These are phyloP conservation scores for Latrodectus elegans DNA, from an alignment of 2,888 invertebrate species.

Conservation along the genomic window DNA sequence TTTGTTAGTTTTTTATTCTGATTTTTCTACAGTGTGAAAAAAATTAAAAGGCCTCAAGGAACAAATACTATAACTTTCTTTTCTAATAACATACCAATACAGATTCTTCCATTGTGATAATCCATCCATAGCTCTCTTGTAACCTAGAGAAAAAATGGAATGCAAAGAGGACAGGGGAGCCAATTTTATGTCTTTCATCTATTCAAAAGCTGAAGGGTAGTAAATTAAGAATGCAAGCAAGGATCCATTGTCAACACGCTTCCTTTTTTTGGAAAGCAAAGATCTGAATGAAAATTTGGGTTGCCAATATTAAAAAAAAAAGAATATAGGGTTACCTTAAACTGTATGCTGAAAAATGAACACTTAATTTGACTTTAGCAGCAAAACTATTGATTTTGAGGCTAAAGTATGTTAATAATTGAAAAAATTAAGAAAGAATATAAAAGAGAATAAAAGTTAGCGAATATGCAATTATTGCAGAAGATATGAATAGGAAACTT, in stretches of 20 bases:
- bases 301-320: not conserved
- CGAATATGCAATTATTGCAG: not conserved
- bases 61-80: not conserved
- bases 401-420: not conserved
- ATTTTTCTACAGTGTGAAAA: too few relatives aligned
- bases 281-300: not conserved
- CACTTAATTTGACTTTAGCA: not conserved
- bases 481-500: too few relatives aligned
- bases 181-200: slow-evolving; percentile 21
- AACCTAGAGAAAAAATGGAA: not conserved
- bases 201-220: slow-evolving; percentile 47
- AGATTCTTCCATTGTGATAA: not conserved
- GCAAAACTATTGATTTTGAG: not conserved
- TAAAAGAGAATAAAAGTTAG: not conserved
- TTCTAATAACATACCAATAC: not conserved
- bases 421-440: not conserved
- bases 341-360: not conserved
- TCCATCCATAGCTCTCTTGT: slow-evolving; percentile 1
- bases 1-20: not conserved
- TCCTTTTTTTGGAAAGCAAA: too few relatives aligned
- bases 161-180: slow-evolving; percentile 2
- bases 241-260: slow-evolving; percentile 11
- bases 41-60: not conserved
- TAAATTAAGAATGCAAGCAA: slow-evolving; percentile 52
- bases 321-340: not conserved